Percentiles rank a stretch among this genome's conserved stretches.
phyloP scores from a whole-genome alignment of 2,888 invertebrate species.

The Drosophila infuscata region DNA sequence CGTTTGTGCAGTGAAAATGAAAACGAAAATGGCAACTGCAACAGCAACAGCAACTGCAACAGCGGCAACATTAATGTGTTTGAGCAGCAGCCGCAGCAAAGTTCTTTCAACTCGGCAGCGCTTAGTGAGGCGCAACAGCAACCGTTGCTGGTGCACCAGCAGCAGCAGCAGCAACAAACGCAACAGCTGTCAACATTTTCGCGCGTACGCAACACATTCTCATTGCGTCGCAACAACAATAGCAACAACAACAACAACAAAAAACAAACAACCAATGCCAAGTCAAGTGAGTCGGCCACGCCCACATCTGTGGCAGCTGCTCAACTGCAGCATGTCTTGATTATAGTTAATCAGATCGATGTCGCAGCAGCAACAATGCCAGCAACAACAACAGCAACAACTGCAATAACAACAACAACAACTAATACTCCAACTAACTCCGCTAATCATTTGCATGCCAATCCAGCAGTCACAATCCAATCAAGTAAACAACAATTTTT shows the following conservation, averaged over 20 bases:
- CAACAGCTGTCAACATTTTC: constrained; percentile 80
- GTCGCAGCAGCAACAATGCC: constrained; percentile 36
- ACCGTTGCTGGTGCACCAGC: constrained; percentile 23
- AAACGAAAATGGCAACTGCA: constrained; percentile 38
- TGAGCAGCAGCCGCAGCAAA: constrained; percentile 71
- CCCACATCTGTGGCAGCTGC: constrained; percentile 34
- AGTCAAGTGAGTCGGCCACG: constrained; percentile 75
- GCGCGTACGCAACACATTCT: constrained; percentile 80
- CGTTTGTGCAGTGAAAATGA: constrained; percentile 60
- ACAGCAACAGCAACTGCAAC: constrained; percentile 17
- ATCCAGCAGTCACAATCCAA: constrained; percentile 37
- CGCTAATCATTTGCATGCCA: constrained; percentile 62
- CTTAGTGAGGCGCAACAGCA: constrained; percentile 71
- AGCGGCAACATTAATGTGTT: constrained; percentile 67
- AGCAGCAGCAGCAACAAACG: constrained; percentile 45
- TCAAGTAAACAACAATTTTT: constrained; percentile 56
- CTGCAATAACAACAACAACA: constrained; percentile 24
- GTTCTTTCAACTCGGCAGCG: constrained; percentile 74
- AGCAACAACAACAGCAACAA: constrained; percentile 23
- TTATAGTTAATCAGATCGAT: constrained; percentile 73
- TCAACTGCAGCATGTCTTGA: constrained; percentile 59
- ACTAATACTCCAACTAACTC: constrained; percentile 56
- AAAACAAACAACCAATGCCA: constrained; percentile 49
- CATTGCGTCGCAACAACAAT: constrained; percentile 61
- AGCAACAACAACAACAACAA: constrained; percentile 48